Evolutionary conservation across 1,140 invertebrate species (phyloP).

Genomic region (Dendrolimus kikuchii): DNA sequence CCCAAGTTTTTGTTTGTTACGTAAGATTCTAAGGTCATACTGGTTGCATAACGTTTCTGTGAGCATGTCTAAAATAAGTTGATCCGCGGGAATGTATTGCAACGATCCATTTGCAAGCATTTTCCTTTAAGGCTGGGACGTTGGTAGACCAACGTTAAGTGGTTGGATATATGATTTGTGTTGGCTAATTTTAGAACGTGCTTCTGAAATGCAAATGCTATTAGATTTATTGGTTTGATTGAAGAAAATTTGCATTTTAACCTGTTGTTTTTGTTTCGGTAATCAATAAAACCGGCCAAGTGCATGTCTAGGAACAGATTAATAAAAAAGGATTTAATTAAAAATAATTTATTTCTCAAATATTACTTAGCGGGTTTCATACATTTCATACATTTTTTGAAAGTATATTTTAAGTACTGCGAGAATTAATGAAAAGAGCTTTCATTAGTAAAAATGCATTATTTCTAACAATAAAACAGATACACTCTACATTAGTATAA

Average conservation of each 20-base stretch:
- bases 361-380: no score
- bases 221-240: slow-evolving; percentile 7
- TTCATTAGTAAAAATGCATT: no score
- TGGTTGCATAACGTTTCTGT: slow-evolving; percentile 20
- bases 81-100: slow-evolving; percentile 12
- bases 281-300: neutral
- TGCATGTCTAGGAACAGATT: no score
- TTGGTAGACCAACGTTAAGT: slow-evolving; percentile 5
- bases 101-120: neutral
- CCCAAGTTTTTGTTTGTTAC: slow-evolving; percentile 16
- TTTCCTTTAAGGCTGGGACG: neutral
- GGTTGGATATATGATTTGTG: slow-evolving; percentile 12
- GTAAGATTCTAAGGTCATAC: slow-evolving; percentile 24
- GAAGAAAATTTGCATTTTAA: neutral
- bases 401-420: no score
- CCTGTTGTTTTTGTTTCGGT: neutral
- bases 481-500: no score
- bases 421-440: no score
- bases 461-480: no score
- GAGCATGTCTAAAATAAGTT: slow-evolving; percentile 9
- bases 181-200: slow-evolving; percentile 33
- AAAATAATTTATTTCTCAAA: no score
- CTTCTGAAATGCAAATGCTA: slow-evolving; percentile 20
- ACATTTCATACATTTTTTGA: no score
- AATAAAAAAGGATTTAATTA: no score